Conservation (phyloP, 2,888 invertebrate species). For the Pollenia griseotomentosa region DNA sequence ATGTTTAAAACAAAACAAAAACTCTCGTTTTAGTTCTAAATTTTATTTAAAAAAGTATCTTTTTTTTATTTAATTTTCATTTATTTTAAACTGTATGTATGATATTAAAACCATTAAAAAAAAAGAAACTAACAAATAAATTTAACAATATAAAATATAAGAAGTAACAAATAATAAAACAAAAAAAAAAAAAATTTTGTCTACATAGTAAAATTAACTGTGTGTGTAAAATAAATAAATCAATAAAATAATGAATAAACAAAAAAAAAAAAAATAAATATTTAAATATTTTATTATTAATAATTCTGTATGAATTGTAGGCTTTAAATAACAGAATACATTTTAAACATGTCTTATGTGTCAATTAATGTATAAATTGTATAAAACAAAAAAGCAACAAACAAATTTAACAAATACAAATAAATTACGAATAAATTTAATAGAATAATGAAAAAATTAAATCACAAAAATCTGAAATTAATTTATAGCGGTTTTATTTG, state of each 20-base stretch:
- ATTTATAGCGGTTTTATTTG: conserved; percentile 53
- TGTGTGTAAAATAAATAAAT: conserved; percentile 53
- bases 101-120: conserved; percentile 27
- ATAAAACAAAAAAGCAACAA: conserved; percentile 44
- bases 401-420: conserved; percentile 13
- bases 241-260: conserved; percentile 8
- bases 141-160: conserved; percentile 28
- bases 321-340: conserved; percentile 60
- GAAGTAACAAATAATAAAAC: conserved; percentile 1
- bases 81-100: conserved; percentile 51
- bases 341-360: conserved; percentile 71
- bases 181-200: conserved; percentile 43
- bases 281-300: conserved; percentile 55
- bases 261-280: conserved; percentile 27
- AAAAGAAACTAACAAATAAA: conserved; percentile 50
- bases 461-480: conserved; percentile 58
- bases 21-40: not conserved
- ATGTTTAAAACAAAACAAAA: conserved; percentile 49
- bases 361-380: conserved; percentile 74
- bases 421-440: conserved; percentile 40
- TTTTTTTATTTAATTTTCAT: conserved; percentile 12
- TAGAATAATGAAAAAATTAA: conserved; percentile 59
- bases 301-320: conserved; percentile 63
- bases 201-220: conserved; percentile 56
- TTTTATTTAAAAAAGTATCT: conserved; percentile 17